These are phyloP conservation scores for Solenodon paradoxus DNA, from an alignment of 2,113 vertebrate species.

Conservation along the genomic window DNA sequence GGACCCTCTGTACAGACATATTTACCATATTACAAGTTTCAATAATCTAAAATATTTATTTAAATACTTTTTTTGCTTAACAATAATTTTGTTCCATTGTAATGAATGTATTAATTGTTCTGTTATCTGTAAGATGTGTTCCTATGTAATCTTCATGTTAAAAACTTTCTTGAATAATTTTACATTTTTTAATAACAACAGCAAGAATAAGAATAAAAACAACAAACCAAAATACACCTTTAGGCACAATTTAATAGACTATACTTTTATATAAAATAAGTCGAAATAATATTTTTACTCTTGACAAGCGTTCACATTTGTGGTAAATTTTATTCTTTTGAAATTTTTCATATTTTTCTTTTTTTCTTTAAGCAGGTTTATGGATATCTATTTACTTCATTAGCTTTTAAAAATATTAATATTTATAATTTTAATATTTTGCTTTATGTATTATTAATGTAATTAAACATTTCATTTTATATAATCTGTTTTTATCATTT, in stretches of 20 bases:
- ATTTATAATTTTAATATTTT: background rate
- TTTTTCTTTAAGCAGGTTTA: background rate
- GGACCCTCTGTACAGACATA: background rate
- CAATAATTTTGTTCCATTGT: background rate
- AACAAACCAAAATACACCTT: background rate
- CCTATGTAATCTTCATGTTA: background rate
- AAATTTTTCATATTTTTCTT: background rate
- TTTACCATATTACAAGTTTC: background rate
- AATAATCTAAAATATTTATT: background rate
- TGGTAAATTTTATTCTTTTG: background rate
- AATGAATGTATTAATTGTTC: background rate
- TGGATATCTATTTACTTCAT: background rate
- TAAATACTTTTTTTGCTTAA: background rate
- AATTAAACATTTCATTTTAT: background rate
- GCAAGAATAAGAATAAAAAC: background rate
- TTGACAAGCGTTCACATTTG: background rate
- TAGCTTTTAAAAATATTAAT: background rate
- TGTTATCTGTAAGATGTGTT: background rate
- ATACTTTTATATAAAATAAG: background rate
- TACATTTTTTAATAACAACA: background rate
- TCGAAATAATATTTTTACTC: background rate
- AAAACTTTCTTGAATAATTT: background rate
- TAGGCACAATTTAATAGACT: background rate
- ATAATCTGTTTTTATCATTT: background rate
- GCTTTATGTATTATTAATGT: background rate